Conservation (phyloP, 1,140 invertebrate species). For the Battus philenor region DNA sequence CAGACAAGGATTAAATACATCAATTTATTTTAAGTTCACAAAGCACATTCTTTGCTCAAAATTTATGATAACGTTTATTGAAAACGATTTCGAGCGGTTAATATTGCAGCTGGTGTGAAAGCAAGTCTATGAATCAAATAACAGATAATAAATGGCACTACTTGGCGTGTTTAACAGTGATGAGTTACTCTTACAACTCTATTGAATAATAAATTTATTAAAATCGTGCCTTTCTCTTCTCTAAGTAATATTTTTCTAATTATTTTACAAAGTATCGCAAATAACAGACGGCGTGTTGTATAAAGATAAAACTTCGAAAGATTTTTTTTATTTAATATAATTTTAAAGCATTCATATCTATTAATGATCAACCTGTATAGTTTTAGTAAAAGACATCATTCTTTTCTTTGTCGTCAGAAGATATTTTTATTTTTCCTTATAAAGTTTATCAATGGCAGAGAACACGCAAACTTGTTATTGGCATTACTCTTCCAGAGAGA, state of each 20-base stretch:
- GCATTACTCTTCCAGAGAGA: not conserved
- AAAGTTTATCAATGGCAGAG: too few species aligned
- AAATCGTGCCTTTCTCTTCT: slow-evolving; percentile 19
- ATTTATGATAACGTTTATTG: slow-evolving; percentile 11
- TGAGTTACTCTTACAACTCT: slow-evolving; percentile 37
- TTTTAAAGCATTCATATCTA: too few species aligned
- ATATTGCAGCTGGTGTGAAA: slow-evolving; percentile 6
- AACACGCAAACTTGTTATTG: slow-evolving; percentile 5
- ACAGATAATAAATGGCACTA: slow-evolving; percentile 11
- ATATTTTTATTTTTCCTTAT: not conserved
- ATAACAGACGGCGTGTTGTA: not conserved
- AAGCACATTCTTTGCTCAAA: not conserved
- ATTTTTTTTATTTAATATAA: too few species aligned
- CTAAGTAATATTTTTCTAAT: slow-evolving; percentile 19
- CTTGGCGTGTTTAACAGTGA: slow-evolving; percentile 16
- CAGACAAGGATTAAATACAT: slow-evolving; percentile 6
- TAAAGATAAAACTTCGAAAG: too few species aligned
- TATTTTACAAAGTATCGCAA: slow-evolving; percentile 13
- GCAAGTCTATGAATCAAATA: slow-evolving; percentile 25
- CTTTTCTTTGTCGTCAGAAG: too few species aligned
- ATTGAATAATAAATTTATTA: slow-evolving; percentile 43
- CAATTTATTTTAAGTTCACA: slow-evolving; percentile 6
- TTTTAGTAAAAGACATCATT: too few species aligned
- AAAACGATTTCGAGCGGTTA: slow-evolving; percentile 3
- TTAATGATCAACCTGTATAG: too few species aligned